phyloP scores from a whole-genome alignment of 1,140 invertebrate species.

The Zaprionus tsacasi region DNA sequence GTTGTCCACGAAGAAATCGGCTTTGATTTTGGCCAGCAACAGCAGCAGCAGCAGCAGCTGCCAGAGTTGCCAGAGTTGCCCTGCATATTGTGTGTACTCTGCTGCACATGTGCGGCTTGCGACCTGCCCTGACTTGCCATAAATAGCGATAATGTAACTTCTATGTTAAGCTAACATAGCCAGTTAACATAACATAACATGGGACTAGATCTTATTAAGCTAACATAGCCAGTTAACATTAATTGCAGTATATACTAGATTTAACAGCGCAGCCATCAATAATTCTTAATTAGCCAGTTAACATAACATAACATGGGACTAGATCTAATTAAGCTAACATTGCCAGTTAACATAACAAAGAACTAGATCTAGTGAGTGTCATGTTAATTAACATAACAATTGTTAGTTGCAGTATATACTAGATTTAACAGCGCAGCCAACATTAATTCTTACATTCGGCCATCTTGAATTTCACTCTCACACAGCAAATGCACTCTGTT shows the following conservation, averaged over 20 bases:
- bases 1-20: constrained; percentile 57
- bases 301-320: no score
- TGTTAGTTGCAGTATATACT: not conserved
- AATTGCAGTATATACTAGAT: not conserved
- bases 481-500: not conserved
- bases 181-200: not conserved
- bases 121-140: not conserved
- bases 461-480: not conserved
- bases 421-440: not conserved
- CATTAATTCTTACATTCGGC: not conserved
- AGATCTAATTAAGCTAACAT: no score
- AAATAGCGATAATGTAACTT: not conserved
- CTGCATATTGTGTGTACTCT: constrained; percentile 4
- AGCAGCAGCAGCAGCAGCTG: constrained; percentile 3
- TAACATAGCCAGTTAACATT: not conserved
- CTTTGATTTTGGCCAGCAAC: constrained; percentile 25
- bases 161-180: not conserved
- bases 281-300: no score
- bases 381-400: not conserved
- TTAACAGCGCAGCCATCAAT: not conserved
- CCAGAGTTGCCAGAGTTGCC: constrained; percentile 42
- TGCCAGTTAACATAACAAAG: not conserved
- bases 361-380: no score
- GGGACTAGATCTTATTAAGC: not conserved
- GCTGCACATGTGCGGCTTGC: not conserved